These are phyloP conservation scores for Ceramica pisi DNA, from an alignment of 2,888 invertebrate genomes.

Conservation along the genomic window DNA sequence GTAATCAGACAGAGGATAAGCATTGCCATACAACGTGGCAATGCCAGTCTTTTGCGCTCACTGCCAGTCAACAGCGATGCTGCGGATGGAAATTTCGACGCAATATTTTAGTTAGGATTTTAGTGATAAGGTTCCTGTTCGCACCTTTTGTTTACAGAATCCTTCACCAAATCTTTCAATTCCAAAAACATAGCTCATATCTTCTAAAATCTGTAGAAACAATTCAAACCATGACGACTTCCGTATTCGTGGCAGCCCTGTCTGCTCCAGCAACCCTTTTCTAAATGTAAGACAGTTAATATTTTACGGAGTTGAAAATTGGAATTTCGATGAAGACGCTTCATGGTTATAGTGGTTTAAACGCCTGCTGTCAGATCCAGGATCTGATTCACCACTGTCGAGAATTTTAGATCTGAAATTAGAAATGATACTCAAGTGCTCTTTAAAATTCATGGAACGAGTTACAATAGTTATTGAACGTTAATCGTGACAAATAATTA, in stretches of 20 bases:
- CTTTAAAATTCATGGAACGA: conserved; percentile 14
- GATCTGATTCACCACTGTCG: conserved; percentile 43
- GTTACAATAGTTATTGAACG: not conserved
- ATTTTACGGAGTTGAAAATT: conserved; percentile 71
- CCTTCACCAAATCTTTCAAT: too few species aligned
- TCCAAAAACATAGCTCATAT: too few species aligned
- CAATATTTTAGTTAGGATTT: too few species aligned
- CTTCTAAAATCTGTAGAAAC: not conserved
- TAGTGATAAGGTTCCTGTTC: too few species aligned
- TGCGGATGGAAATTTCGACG: too few species aligned
- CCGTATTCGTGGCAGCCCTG: conserved; percentile 43
- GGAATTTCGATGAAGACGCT: conserved; percentile 69
- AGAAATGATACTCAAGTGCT: not conserved
- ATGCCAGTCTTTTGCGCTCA: too few species aligned
- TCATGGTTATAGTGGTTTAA: conserved; percentile 60
- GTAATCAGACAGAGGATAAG: too few species aligned
- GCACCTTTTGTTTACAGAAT: too few species aligned
- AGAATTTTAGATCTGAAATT: conserved; percentile 26
- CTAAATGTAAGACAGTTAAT: conserved; percentile 73
- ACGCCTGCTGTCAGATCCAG: conserved; percentile 42
- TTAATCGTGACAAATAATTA: not conserved
- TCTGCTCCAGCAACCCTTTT: conserved; percentile 65
- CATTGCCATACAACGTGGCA: too few species aligned
- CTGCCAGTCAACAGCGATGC: too few species aligned
- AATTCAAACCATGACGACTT: not conserved